Conservation (phyloP, 2,888 invertebrate species). For the Epirrhoe alternata region DNA sequence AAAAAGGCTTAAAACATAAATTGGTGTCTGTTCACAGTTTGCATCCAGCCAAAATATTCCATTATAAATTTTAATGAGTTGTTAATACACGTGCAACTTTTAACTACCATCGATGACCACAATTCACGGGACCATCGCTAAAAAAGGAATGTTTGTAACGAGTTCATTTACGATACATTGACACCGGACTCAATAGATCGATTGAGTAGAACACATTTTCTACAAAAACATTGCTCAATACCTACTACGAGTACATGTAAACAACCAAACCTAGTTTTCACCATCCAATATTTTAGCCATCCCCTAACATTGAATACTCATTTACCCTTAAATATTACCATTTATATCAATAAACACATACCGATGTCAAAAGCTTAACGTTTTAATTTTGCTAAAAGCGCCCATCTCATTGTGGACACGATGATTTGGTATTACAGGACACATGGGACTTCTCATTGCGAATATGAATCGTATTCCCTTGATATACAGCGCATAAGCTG, state of each 20-base stretch:
- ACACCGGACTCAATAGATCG: not conserved
- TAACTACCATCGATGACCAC: slow-evolving; percentile 43
- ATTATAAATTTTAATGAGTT: slow-evolving; percentile 52
- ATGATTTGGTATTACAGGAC: slow-evolving; percentile 67
- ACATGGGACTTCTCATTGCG: slow-evolving; percentile 20
- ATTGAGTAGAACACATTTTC: no score
- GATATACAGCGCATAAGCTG: slow-evolving; percentile 11
- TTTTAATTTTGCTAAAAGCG: slow-evolving; percentile 82
- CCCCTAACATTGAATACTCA: slow-evolving; percentile 4
- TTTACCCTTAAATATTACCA: slow-evolving; percentile 46
- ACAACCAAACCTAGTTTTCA: not conserved
- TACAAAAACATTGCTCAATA: no score
- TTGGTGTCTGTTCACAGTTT: slow-evolving; percentile 47
- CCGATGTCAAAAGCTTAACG: slow-evolving; percentile 56
- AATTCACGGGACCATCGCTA: not conserved
- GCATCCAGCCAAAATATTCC: slow-evolving; percentile 46
- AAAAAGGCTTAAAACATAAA: slow-evolving; percentile 41
- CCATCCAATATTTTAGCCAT: slow-evolving; percentile 4
- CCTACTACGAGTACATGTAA: not conserved
- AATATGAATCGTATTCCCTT: slow-evolving; percentile 29
- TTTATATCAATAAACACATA: slow-evolving; percentile 72
- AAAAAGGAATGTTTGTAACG: slow-evolving; percentile 20
- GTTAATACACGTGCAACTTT: slow-evolving; percentile 44
- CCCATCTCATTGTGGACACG: slow-evolving; percentile 72
- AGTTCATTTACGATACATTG: not conserved